Evolutionary conservation across 1,140 invertebrate genomes (phyloP).

Genomic region (Capitella teleta): DNA sequence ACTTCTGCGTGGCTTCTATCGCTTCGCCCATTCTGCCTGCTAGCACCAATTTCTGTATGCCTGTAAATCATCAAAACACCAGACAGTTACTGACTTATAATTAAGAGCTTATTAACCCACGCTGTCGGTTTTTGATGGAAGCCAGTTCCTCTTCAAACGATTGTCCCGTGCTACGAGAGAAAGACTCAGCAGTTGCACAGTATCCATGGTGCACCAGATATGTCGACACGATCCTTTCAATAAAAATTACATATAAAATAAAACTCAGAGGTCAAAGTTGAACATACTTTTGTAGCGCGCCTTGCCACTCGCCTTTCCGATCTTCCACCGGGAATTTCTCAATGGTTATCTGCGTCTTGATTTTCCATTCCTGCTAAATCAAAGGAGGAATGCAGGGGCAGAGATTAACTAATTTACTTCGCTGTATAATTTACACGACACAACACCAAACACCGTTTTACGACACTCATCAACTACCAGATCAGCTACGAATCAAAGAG

Average conservation of each 20-base stretch:
- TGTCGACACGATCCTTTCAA: slow-evolving; percentile 79
- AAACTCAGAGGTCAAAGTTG: not conserved
- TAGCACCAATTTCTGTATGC: slow-evolving; percentile 84
- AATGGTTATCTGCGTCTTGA: slow-evolving; percentile 68
- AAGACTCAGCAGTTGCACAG: slow-evolving; percentile 91
- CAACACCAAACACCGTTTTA: too few relatives aligned
- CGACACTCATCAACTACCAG: too few relatives aligned
- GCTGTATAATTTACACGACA: too few relatives aligned
- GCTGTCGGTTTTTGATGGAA: slow-evolving; percentile 94
- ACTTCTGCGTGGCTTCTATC: slow-evolving; percentile 71
- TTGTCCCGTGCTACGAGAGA: slow-evolving; percentile 79
- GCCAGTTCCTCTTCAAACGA: slow-evolving; percentile 82
- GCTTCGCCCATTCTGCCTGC: slow-evolving; percentile 88
- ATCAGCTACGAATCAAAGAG: too few relatives aligned
- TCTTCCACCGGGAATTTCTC: slow-evolving; percentile 77
- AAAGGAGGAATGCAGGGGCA: too few relatives aligned
- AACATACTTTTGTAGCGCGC: slow-evolving; percentile 72
- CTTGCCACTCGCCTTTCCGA: slow-evolving; percentile 80
- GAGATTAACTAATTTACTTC: too few relatives aligned
- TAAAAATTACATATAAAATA: not conserved
- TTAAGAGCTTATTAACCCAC: slow-evolving; percentile 49
- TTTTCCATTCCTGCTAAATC: slow-evolving; percentile 65
- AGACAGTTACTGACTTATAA: not conserved
- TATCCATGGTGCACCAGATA: slow-evolving; percentile 97
- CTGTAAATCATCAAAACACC: slow-evolving; percentile 45